Evolutionary conservation across 2,113 vertebrate species (phyloP).

Genomic region (Marcusenius ussheri): DNA sequence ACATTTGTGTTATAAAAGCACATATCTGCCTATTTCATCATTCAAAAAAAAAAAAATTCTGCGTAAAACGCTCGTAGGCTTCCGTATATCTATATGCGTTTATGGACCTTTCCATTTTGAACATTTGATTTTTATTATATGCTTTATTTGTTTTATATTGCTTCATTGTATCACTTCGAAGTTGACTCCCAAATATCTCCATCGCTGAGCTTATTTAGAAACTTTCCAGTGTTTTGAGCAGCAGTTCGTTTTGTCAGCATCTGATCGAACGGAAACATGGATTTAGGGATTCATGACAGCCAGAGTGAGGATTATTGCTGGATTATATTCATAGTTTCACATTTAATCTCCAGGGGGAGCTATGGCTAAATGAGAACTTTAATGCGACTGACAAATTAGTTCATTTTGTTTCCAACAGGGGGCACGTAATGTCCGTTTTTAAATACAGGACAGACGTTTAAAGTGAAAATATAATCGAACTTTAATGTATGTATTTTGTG

Average conservation of each 20-base stretch:
- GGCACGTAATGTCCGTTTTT: not conserved
- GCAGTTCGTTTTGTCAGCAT: not conserved
- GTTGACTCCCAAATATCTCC: not conserved
- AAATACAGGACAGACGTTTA: not conserved
- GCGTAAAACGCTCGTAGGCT: not conserved
- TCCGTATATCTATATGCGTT: not conserved
- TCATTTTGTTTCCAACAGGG: slow-evolving; percentile 11
- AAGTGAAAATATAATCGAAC: slow-evolving; percentile 18
- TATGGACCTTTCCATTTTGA: not conserved
- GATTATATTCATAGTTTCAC: not conserved
- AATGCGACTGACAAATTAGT: too few species aligned
- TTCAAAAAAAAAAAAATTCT: not conserved
- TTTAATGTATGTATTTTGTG: not conserved
- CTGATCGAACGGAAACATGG: not conserved
- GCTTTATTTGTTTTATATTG: not conserved
- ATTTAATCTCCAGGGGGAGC: slow-evolving; percentile 15
- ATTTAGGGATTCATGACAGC: not conserved
- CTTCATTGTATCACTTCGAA: not conserved
- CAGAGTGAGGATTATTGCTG: not conserved
- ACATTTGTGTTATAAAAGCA: not conserved
- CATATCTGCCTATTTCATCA: not conserved
- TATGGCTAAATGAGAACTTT: not conserved
- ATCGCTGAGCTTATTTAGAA: not conserved
- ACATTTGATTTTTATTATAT: not conserved
- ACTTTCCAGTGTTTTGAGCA: not conserved